A percentile compares a stretch with the other conserved stretches of the same genome.
Conservation (phyloP, 1,140 invertebrate species). For the Danaus plexippus region DNA sequence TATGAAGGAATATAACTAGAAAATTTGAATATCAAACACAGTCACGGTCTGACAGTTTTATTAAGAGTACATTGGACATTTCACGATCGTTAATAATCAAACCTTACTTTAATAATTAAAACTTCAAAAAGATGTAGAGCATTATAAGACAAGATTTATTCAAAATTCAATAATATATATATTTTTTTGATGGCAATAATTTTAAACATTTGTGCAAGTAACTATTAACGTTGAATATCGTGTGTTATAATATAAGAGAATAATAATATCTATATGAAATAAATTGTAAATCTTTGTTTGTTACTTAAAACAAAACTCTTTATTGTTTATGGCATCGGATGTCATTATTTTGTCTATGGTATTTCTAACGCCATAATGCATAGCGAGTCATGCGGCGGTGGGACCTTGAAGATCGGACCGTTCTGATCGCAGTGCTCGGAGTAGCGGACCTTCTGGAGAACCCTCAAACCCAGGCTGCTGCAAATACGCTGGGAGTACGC, state of each 20-base stretch:
- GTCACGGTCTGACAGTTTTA: no score
- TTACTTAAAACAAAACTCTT: not conserved
- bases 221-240: no score
- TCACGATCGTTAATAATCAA: no score
- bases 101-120: no score
- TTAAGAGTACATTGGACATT: no score
- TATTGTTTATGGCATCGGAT: not conserved
- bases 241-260: not conserved
- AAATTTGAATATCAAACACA: not conserved
- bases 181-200: slow-evolving; percentile 8
- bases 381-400: slow-evolving; percentile 55
- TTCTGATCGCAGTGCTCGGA: slow-evolving; percentile 75
- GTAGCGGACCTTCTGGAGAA: slow-evolving; percentile 77
- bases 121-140: no score
- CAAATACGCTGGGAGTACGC: slow-evolving; percentile 83
- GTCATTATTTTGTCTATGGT: slow-evolving; percentile 24
- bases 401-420: slow-evolving; percentile 58
- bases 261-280: slow-evolving; percentile 18
- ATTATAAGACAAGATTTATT: no score
- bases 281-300: slow-evolving; percentile 6
- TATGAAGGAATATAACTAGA: not conserved
- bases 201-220: slow-evolving; percentile 5
- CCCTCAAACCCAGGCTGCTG: slow-evolving; percentile 76
- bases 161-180: no score
- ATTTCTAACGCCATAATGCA: slow-evolving; percentile 54